Evolutionary conservation across 2,888 invertebrate species (phyloP).

Genomic region (Hofmannophila pseudospretella): DNA sequence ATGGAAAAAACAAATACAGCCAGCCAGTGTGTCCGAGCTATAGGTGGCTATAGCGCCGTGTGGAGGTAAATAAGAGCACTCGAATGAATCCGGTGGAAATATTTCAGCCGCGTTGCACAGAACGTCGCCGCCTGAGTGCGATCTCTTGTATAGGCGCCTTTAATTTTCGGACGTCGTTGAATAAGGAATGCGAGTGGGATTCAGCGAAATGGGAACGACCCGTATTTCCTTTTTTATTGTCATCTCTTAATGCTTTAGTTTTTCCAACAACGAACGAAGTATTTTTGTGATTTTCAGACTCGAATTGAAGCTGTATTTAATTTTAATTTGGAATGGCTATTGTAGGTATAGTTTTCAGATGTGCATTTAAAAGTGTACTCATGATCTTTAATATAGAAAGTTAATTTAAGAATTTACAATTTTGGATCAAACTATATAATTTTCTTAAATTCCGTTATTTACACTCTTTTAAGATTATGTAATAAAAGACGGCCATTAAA

Average conservation of each 20-base stretch:
- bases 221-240: conserved; percentile 4
- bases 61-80: conserved; percentile 61
- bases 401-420: too few relatives aligned
- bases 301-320: too few relatives aligned
- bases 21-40: conserved; percentile 28
- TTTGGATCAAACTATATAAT: too few relatives aligned
- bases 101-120: conserved; percentile 43
- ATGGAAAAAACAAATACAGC: conserved; percentile 71
- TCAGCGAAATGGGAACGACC: conserved; percentile 1
- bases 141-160: conserved; percentile 68
- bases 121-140: conserved; percentile 56
- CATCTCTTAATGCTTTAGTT: neutral
- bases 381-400: too few relatives aligned
- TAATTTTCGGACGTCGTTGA: conserved; percentile 67
- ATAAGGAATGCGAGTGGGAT: conserved; percentile 56
- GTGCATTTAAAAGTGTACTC: too few relatives aligned
- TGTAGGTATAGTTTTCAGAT: too few relatives aligned
- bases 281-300: too few relatives aligned
- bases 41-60: conserved; percentile 32
- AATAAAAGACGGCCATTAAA: too few relatives aligned
- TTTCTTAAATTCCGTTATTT: too few relatives aligned
- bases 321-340: too few relatives aligned
- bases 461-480: too few relatives aligned
- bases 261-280: too few relatives aligned
- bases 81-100: conserved; percentile 51